These are phyloP conservation scores for Drosophila bunnanda DNA, from an alignment of 2,888 invertebrate species.

Conservation along the genomic window DNA sequence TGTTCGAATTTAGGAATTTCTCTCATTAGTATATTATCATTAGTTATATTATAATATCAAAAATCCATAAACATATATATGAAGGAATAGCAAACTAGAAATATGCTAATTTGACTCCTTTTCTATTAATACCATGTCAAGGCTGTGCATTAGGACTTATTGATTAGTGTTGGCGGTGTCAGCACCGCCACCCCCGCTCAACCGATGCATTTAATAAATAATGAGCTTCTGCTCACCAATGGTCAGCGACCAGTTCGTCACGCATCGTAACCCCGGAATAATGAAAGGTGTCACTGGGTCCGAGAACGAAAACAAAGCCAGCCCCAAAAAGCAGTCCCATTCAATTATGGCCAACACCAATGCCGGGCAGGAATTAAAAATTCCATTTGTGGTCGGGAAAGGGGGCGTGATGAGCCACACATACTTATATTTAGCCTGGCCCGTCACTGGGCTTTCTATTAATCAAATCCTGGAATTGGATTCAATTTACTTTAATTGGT, in stretches of 20 bases:
- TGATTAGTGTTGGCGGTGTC: conserved; percentile 56
- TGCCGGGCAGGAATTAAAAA: conserved; percentile 57
- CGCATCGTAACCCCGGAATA: conserved; percentile 42
- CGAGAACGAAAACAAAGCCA: conserved; percentile 46
- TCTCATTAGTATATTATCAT: not conserved
- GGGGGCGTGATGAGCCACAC: conserved; percentile 38
- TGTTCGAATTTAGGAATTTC: not conserved
- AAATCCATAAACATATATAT: not conserved
- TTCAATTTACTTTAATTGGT: conserved; percentile 22
- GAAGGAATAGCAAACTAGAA: not conserved
- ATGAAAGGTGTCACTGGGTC: conserved; percentile 37
- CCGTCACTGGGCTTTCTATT: conserved; percentile 19
- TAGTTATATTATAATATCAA: not conserved
- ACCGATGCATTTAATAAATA: conserved; percentile 49
- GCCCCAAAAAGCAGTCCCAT: conserved; percentile 39
- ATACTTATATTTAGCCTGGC: conserved; percentile 11
- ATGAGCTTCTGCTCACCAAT: conserved; percentile 22
- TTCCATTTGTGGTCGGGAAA: conserved; percentile 40
- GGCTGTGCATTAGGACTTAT: conserved; percentile 47
- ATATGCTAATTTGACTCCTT: conserved; percentile 1
- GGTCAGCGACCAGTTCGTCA: conserved; percentile 32
- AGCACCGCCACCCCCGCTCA: conserved; percentile 20
- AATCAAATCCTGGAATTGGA: conserved; percentile 46
- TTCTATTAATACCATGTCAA: conserved; percentile 38
- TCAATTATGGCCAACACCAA: conserved; percentile 50